These are phyloP conservation scores for Theristicus caerulescens DNA, from an alignment of 2,113 vertebrate species.

Conservation along the genomic window DNA sequence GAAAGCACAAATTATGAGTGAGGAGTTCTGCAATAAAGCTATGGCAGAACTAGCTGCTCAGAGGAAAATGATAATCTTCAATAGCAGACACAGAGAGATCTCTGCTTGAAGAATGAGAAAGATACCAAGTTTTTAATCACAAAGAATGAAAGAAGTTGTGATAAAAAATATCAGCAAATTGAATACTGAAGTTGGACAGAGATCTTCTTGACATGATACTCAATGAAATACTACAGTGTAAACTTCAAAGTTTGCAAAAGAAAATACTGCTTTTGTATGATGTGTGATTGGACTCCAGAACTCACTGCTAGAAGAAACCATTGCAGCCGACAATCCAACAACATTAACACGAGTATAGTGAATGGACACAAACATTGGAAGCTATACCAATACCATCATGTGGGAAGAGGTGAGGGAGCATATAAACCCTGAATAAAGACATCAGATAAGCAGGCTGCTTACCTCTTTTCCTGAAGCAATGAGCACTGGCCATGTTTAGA, in stretches of 20 bases:
- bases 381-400: rapidly evolving
- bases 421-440: too few species aligned
- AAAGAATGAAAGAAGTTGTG: neutral
- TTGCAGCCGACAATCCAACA: neutral
- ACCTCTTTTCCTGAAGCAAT: neutral
- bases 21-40: neutral
- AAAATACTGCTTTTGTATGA: neutral
- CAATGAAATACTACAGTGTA: neutral
- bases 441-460: neutral
- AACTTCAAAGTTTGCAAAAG: neutral
- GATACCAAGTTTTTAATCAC: neutral
- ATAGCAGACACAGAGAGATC: neutral
- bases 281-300: neutral
- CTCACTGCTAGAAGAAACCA: neutral
- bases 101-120: neutral
- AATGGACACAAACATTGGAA: rapidly evolving
- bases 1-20: neutral
- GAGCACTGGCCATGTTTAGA: neutral
- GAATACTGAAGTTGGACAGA: neutral
- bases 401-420: neutral
- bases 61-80: neutral
- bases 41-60: neutral
- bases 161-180: neutral
- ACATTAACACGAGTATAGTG: too few species aligned
- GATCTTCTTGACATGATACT: neutral